phyloP scores from a whole-genome alignment of 2,113 vertebrate species.

The Neomonachus schauinslandi region DNA sequence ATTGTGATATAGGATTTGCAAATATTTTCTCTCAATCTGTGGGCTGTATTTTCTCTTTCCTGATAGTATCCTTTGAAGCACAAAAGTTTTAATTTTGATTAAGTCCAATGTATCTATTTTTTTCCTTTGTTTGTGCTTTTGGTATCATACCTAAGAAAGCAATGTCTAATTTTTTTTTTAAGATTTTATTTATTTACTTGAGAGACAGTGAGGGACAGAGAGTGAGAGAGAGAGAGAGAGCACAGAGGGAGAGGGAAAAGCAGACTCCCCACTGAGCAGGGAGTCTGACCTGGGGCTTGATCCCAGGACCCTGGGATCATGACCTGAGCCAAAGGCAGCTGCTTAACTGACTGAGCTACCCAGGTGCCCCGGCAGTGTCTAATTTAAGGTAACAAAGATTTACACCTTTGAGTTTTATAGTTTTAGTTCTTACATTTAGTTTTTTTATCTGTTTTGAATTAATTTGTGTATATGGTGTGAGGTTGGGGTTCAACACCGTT shows the following conservation, averaged over 20 bases:
- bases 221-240: too few species aligned
- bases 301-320: too few species aligned
- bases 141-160: background rate
- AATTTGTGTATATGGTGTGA: background rate
- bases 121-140: background rate
- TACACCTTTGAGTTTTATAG: background rate
- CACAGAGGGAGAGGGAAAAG: too few species aligned
- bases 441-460: background rate
- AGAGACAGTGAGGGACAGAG: too few species aligned
- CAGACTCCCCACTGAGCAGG: too few species aligned
- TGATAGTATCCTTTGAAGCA: background rate
- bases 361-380: background rate
- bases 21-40: background rate
- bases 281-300: too few species aligned
- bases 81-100: background rate
- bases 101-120: background rate
- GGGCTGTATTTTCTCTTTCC: background rate
- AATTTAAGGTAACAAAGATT: background rate
- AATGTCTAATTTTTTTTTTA: background rate
- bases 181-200: background rate
- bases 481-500: background rate
- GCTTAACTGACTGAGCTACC: too few species aligned
- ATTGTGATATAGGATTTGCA: background rate
- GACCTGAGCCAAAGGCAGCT: too few species aligned
- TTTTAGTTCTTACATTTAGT: background rate